phyloP scores from a whole-genome alignment of 2,888 invertebrate genomes.

The Monoplex corrugatus region DNA sequence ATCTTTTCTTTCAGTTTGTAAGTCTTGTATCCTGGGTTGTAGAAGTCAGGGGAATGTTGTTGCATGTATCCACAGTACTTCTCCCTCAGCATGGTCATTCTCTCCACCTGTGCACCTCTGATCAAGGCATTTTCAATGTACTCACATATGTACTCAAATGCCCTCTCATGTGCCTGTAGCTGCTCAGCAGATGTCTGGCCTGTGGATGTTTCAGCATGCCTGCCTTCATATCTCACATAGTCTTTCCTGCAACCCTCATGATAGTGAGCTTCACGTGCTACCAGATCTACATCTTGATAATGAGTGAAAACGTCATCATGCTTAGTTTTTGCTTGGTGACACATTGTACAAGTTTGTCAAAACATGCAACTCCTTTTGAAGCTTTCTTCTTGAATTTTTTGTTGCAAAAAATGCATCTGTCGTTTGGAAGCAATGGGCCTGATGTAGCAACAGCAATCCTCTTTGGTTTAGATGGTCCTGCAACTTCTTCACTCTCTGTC shows the following conservation, averaged over 20 bases:
- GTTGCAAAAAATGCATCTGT: too few species aligned
- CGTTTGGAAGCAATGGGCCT: too few species aligned
- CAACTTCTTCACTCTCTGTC: too few species aligned
- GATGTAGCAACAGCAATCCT: too few species aligned
- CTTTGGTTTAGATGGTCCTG: too few species aligned
- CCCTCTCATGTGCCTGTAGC: not conserved
- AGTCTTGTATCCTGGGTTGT: conserved; percentile 58
- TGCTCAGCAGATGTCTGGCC: not conserved
- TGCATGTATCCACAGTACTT: not conserved
- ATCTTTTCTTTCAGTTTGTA: conserved; percentile 36
- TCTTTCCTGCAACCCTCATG: not conserved
- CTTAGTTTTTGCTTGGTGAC: not conserved
- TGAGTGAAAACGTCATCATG: not conserved
- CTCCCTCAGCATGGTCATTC: too few species aligned
- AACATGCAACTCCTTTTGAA: too few species aligned
- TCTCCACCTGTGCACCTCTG: too few species aligned
- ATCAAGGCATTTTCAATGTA: too few species aligned
- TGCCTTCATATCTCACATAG: not conserved
- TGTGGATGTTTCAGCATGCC: not conserved
- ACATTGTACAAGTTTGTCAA: too few species aligned
- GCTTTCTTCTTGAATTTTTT: too few species aligned
- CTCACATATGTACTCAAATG: too few species aligned
- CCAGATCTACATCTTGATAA: not conserved
- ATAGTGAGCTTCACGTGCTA: not conserved
- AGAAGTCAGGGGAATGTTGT: conserved; percentile 35